These are phyloP conservation scores for Exephanes ischioxanthus DNA, from an alignment of 2,888 invertebrate species.

Conservation along the genomic window DNA sequence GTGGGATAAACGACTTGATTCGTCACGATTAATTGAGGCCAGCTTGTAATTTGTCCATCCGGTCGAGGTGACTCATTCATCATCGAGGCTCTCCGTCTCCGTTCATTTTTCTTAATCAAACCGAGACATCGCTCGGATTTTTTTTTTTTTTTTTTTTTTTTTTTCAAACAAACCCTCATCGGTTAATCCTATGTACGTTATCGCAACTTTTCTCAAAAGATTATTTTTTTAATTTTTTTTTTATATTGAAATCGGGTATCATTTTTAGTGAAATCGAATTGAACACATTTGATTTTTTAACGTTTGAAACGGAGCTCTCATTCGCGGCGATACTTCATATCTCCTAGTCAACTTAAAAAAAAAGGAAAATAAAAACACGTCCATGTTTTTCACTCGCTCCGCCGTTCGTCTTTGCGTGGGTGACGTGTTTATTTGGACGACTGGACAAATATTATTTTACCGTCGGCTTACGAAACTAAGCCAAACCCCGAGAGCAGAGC, in stretches of 20 bases:
- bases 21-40: constrained; percentile 79
- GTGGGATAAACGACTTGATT: constrained; percentile 79
- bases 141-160: too few species aligned
- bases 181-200: background rate
- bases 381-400: constrained; percentile 13
- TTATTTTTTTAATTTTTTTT: background rate
- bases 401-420: constrained; percentile 45
- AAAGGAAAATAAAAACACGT: background rate
- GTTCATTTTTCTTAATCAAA: constrained; percentile 20
- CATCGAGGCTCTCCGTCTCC: constrained; percentile 45
- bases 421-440: constrained; percentile 74
- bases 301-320: background rate
- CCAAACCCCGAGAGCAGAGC: constrained; percentile 54
- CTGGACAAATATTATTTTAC: constrained; percentile 77
- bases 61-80: constrained; percentile 74
- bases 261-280: background rate
- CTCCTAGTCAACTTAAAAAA: background rate
- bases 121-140: constrained; percentile 4
- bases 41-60: constrained; percentile 79
- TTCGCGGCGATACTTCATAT: background rate
- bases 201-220: background rate
- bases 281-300: background rate
- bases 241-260: background rate
- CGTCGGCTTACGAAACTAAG: constrained; percentile 75
- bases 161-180: background rate